Evolutionary conservation across 2,797 vertebrate species (phyloP), one percentile per base, ranked within the genome.

Genomic region (Eulemur coronatus): DNA sequence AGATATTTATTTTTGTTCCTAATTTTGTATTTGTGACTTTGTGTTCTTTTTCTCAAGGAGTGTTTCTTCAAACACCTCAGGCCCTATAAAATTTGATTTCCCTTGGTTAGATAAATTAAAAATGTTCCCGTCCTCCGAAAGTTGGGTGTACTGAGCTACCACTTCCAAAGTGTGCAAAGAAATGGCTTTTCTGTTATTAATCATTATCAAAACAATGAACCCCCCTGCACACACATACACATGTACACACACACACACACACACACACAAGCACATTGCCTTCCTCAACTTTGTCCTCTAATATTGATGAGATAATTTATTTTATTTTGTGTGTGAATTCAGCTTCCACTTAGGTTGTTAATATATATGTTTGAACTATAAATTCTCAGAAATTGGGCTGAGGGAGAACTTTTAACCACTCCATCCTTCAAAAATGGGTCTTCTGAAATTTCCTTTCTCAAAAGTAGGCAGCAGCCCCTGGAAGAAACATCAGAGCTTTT

Each of bases 21-120:
- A 90, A 30, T 79, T 88, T 96, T 92, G 15, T 57, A 82, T 85
- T 81, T 97, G 13, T 93, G 84, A 18, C 41, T 95, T 73, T 81
- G 4, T 26, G n/a, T 46, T 46, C 30, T 76, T 94, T 87, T 91
- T 38, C 69, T 91, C 92, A 88, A 95, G 73, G 48, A 59, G 4
- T 73, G 17, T 6, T 72, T 33, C 46, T 81, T 85, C 46, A 89
- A 84, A 81, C 75, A 72, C 17, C 79, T 72, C 1, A 67, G 26
- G n/a, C 2, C 4, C 52, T 50, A 11, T n/a, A 55, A 76, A 63
- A 46, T 41, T 67, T 93, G 52, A 55, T 33, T 92, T 82, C 35
- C 28, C 41, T 69, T 88, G 33, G 55, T 82, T 78, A n/a, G 46
- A 48, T 88, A 15, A 96, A 61, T 52, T 89, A 73, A 89, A 94